A percentile compares a stretch with the other conserved stretches of the same genome.
Evolutionary conservation across 2,797 vertebrate genomes (phyloP).

Genomic region (Melanogrammus aeglefinus): DNA sequence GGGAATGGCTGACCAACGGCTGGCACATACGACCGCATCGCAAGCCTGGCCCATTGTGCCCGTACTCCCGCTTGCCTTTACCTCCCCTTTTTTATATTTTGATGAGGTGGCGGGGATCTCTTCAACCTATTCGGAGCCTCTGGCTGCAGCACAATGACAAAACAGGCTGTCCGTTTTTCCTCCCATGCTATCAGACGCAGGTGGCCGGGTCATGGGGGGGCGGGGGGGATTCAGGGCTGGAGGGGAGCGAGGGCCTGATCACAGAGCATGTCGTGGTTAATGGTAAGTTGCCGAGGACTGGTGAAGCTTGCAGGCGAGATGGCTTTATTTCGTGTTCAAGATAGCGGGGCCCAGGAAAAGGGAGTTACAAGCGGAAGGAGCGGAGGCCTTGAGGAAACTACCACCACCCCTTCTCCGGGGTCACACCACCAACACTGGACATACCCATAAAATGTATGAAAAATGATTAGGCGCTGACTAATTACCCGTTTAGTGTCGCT

Average conservation of each 20-base stretch:
- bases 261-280: slow-evolving; percentile 35
- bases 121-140: slow-evolving; percentile 24
- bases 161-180: slow-evolving; percentile 23
- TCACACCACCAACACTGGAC: slow-evolving; percentile 57
- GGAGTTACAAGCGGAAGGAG: background rate
- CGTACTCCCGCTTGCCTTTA: slow-evolving; percentile 17
- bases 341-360: background rate
- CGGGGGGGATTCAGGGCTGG: slow-evolving; percentile 17
- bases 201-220: slow-evolving; percentile 28
- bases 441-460: slow-evolving; percentile 77
- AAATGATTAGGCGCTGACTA: slow-evolving; percentile 81
- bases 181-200: slow-evolving; percentile 34
- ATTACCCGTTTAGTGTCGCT: slow-evolving; percentile 78
- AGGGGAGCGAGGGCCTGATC: slow-evolving; percentile 34
- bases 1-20: slow-evolving; percentile 49
- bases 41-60: slow-evolving; percentile 43
- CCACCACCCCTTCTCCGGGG: slow-evolving; percentile 43
- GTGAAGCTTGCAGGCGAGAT: slow-evolving; percentile 37
- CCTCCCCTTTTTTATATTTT: background rate
- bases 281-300: slow-evolving; percentile 36
- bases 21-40: slow-evolving; percentile 49
- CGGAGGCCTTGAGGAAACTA: background rate
- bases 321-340: slow-evolving; percentile 38
- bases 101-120: slow-evolving; percentile 35
- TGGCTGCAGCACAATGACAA: slow-evolving; percentile 29